These are phyloP conservation scores for Brachyhypopomus occidentalis DNA, from an alignment of 2,113 vertebrate genomes.

Conservation along the genomic window DNA sequence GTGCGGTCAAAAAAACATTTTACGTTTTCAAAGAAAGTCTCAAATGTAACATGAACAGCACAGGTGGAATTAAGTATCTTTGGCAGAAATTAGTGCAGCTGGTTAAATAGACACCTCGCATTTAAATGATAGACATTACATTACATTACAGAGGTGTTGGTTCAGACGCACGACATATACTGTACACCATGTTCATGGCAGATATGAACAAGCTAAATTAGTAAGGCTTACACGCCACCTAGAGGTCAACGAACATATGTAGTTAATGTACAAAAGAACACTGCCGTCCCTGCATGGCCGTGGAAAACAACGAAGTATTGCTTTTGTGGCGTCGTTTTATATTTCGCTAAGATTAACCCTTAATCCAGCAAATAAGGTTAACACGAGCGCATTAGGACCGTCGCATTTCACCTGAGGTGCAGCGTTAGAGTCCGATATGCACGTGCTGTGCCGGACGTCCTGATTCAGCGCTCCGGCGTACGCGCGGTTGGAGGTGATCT, in stretches of 20 bases:
- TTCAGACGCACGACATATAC: not conserved
- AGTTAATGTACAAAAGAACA: not conserved
- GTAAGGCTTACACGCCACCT: constrained; percentile 24
- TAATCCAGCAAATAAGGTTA: no score
- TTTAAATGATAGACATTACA: not conserved
- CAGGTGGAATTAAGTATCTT: not conserved
- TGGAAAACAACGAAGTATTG: no score
- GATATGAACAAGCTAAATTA: not conserved
- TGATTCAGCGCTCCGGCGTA: no score
- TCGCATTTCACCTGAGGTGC: no score
- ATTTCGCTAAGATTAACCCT: no score
- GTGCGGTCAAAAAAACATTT: not conserved
- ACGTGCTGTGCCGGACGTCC: no score
- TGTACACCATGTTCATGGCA: not conserved
- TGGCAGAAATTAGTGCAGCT: not conserved
- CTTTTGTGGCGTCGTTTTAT: no score
- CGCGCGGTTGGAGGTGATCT: no score
- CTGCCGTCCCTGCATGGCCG: constrained; percentile 27
- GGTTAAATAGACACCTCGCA: not conserved
- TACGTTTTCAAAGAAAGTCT: not conserved
- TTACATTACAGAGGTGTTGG: not conserved
- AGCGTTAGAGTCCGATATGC: no score
- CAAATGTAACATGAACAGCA: not conserved
- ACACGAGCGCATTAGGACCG: no score
- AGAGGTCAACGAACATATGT: not conserved